A percentile compares a stretch with the other conserved stretches of the same genome.
These are phyloP conservation scores for Lithobates sylvaticus DNA, from an alignment of 2,797 vertebrate genomes.

Conservation along the genomic window DNA sequence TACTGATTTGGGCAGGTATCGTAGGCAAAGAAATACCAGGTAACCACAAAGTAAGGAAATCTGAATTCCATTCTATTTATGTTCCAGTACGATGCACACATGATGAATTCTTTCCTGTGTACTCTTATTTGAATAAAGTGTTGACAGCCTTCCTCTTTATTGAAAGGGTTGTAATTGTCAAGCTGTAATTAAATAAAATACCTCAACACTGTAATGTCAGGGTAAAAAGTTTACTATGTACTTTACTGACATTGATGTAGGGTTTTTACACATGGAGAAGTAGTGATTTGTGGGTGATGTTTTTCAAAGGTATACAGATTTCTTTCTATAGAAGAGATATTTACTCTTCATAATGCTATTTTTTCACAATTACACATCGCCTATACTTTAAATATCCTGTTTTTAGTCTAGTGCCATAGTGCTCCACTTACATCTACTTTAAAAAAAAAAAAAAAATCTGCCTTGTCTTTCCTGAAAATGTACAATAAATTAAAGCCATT, in stretches of 20 bases:
- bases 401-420: too few species aligned
- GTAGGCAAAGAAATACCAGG: constrained; percentile 16
- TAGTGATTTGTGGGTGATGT: too few species aligned
- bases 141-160: constrained; percentile 10
- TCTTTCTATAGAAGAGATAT: too few species aligned
- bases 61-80: constrained; percentile 22
- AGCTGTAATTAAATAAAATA: constrained; percentile 2
- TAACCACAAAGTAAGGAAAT: constrained; percentile 34
- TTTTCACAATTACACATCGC: too few species aligned
- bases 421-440: too few species aligned
- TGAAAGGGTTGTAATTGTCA: constrained; percentile 20
- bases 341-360: too few species aligned
- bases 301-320: too few species aligned
- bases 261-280: too few species aligned
- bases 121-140: constrained; percentile 20
- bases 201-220: not conserved
- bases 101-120: constrained; percentile 3
- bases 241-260: not conserved
- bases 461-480: too few species aligned
- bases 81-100: constrained; percentile 17
- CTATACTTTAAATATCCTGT: too few species aligned
- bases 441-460: too few species aligned
- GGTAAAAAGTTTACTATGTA: constrained; percentile 5
- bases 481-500: too few species aligned
- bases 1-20: constrained; percentile 43